phyloP scores from a whole-genome alignment of 2,888 invertebrate species.

The Drosophila acutilabella region DNA sequence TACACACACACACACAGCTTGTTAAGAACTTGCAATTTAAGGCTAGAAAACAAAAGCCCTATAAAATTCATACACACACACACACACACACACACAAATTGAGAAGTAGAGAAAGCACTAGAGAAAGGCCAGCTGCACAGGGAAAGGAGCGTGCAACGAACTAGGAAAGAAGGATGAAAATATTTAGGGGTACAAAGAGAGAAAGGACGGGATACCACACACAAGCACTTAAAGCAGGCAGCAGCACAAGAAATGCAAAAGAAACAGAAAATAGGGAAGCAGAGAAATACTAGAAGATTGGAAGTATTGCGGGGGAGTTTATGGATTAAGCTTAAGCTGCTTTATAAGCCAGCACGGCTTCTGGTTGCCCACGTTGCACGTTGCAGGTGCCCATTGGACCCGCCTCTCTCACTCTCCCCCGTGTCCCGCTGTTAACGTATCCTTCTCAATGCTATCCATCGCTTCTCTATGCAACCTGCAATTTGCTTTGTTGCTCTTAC shows the following conservation, averaged over 20 bases:
- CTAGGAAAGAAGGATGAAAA: neutral
- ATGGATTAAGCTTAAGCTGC: conserved; percentile 45
- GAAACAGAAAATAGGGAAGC: neutral
- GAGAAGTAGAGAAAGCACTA: neutral
- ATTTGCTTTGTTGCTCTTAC: conserved; percentile 52
- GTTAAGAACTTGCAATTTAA: conserved; percentile 23
- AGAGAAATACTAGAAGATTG: neutral
- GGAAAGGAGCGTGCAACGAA: neutral
- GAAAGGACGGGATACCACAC: conserved; percentile 12
- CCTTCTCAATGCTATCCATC: neutral
- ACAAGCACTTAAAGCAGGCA: conserved; percentile 3
- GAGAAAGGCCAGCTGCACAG: neutral
- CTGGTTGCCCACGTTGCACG: conserved; percentile 11
- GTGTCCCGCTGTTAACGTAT: neutral
- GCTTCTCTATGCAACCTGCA: conserved; percentile 44
- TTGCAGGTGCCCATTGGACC: conserved; percentile 29
- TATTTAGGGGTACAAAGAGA: neutral
- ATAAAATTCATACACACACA: conserved; percentile 62
- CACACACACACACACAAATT: conserved; percentile 39
- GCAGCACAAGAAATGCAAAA: neutral
- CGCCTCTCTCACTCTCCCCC: neutral
- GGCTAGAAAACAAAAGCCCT: conserved; percentile 56
- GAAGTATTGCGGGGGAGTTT: neutral
- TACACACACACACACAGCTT: conserved; percentile 4
- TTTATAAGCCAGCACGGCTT: conserved; percentile 49